Evolutionary conservation across 2,113 vertebrate genomes (phyloP).

Genomic region (Fregata magnificens): DNA sequence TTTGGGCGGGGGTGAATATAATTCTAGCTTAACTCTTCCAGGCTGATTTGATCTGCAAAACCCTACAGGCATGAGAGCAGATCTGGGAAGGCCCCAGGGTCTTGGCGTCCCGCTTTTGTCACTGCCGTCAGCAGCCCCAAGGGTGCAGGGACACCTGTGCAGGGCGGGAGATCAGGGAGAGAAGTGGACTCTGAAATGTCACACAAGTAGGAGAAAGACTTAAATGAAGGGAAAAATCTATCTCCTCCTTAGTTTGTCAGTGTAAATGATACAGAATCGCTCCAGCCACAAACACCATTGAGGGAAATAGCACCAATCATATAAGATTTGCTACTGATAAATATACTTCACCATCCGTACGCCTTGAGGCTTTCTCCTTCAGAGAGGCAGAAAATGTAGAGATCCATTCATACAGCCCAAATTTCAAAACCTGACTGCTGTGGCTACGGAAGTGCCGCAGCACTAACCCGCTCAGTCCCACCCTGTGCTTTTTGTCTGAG

Average conservation of each 20-base stretch:
- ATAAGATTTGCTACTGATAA: background rate
- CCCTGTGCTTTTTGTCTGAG: rapidly evolving
- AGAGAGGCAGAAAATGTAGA: background rate
- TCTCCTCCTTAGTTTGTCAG: background rate
- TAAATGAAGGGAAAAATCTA: background rate
- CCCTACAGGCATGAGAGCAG: background rate
- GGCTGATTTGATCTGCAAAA: background rate
- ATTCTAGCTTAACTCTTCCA: background rate
- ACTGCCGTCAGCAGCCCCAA: background rate
- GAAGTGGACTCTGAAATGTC: background rate
- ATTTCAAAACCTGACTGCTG: background rate
- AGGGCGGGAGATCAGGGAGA: background rate
- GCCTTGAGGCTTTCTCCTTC: background rate
- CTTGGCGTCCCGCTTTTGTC: background rate
- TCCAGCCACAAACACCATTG: background rate
- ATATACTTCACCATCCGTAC: rapidly evolving
- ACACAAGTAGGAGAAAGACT: background rate
- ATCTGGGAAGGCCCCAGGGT: background rate
- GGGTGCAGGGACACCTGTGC: background rate
- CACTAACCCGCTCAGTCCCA: background rate
- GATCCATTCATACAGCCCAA: background rate
- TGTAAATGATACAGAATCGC: background rate
- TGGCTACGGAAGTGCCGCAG: background rate
- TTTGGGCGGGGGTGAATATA: background rate
- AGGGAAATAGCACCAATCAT: background rate